Evolutionary conservation across 2,888 invertebrate species (phyloP).

Genomic region (Andrena praecox): DNA sequence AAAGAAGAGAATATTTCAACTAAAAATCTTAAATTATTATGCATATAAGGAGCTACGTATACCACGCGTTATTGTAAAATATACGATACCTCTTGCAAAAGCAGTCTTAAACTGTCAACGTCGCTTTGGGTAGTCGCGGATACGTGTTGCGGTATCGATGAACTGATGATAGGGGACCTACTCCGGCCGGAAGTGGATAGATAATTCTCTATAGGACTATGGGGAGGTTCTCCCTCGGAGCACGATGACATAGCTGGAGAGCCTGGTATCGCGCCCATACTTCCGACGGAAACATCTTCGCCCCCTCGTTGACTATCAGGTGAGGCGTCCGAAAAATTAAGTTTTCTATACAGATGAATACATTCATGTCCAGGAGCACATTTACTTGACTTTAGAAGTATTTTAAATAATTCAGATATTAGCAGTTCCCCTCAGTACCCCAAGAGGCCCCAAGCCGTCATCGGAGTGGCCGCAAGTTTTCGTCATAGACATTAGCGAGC

Average conservation of each 20-base stretch:
- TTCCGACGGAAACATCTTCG: slow-evolving; percentile 76
- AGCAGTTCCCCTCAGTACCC: slow-evolving; percentile 77
- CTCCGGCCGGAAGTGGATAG: slow-evolving; percentile 80
- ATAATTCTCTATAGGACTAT: slow-evolving; percentile 82
- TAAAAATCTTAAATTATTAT: slow-evolving; percentile 4
- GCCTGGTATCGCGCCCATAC: slow-evolving; percentile 79
- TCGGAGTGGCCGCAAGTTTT: slow-evolving; percentile 77
- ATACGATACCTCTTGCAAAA: slow-evolving; percentile 91
- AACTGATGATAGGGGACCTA: slow-evolving; percentile 82
- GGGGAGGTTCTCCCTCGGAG: slow-evolving; percentile 82
- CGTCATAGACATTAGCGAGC: slow-evolving; percentile 81
- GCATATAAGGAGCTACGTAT: slow-evolving; percentile 17
- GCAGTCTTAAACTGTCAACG: slow-evolving; percentile 90
- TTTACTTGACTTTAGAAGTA: not conserved
- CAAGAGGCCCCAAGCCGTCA: slow-evolving; percentile 77
- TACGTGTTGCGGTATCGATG: slow-evolving; percentile 84
- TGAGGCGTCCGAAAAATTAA: slow-evolving; percentile 82
- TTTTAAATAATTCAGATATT: not conserved
- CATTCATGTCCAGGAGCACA: not conserved
- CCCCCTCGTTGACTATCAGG: slow-evolving; percentile 77
- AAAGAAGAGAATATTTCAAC: slow-evolving; percentile 8
- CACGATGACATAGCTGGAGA: slow-evolving; percentile 83
- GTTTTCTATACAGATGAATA: slow-evolving; percentile 70
- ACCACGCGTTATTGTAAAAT: slow-evolving; percentile 26
- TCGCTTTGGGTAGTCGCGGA: slow-evolving; percentile 86